phyloP scores from a whole-genome alignment of 1,140 invertebrate species.

The Diabrotica undecimpunctata region DNA sequence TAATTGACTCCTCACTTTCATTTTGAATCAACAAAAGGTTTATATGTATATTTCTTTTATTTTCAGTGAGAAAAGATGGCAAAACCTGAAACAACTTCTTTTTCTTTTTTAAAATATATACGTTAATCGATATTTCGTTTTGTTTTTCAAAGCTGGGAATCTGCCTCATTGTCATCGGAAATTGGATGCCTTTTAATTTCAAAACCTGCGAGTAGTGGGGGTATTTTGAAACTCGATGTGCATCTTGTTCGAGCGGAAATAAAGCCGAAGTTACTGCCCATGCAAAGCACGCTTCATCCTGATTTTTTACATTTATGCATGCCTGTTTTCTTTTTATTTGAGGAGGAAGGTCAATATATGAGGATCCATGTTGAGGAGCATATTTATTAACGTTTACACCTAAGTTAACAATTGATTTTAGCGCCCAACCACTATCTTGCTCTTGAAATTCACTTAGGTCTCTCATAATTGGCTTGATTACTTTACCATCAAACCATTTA shows the following conservation, averaged over 20 bases:
- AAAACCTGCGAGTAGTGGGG: not conserved
- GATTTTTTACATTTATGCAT: not conserved
- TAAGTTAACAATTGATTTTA: constrained; percentile 19
- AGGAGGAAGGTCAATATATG: not conserved
- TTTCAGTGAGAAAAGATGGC: constrained; percentile 6
- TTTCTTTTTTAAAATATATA: constrained; percentile 16
- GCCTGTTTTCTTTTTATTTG: constrained; percentile 26
- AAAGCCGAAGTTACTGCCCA: not conserved
- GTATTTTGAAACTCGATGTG: not conserved
- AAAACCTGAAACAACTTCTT: constrained; percentile 7
- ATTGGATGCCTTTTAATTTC: not conserved
- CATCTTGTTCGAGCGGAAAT: not conserved
- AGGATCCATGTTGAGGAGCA: constrained; percentile 33
- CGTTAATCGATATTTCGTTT: constrained; percentile 1
- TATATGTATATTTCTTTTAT: not conserved
- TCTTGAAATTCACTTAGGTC: constrained; percentile 25
- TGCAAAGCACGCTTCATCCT: not conserved
- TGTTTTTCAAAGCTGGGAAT: constrained; percentile 32
- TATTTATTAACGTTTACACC: constrained; percentile 18
- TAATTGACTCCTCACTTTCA: not conserved
- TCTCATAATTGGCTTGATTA: constrained; percentile 7
- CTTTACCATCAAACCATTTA: constrained; percentile 12
- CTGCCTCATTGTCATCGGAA: constrained; percentile 18
- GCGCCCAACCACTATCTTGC: constrained; percentile 19
- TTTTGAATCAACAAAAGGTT: constrained; percentile 17